A percentile compares a stretch with the other conserved stretches of the same genome.
Evolutionary conservation across 2,113 vertebrate species (phyloP).

Genomic region (Aegithalos caudatus): DNA sequence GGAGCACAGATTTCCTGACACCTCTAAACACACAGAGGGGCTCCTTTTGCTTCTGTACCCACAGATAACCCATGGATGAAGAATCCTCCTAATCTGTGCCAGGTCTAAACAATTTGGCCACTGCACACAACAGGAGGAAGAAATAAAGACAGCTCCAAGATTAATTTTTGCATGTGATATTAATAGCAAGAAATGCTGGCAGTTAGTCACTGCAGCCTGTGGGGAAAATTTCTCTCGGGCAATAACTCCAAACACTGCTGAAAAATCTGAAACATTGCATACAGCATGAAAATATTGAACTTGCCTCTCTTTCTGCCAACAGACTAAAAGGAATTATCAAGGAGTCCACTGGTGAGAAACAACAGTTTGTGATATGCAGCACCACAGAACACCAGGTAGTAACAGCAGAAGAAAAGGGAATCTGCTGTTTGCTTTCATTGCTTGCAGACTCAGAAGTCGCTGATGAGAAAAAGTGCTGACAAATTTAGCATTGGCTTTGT

Average conservation of each 20-base stretch:
- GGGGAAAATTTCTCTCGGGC: not conserved
- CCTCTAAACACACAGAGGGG: not conserved
- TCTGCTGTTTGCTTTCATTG: not conserved
- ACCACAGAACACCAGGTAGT: not conserved
- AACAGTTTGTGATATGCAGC: not conserved
- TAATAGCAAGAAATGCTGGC: not conserved
- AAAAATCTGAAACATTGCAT: not conserved
- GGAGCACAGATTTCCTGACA: not conserved
- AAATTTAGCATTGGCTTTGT: not conserved
- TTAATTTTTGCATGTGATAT: not conserved
- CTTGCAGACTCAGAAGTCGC: not conserved
- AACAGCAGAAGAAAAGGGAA: not conserved
- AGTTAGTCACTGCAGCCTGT: not conserved
- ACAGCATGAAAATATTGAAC: slow-evolving; percentile 14
- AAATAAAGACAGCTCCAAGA: not conserved
- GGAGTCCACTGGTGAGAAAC: not conserved
- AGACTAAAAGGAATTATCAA: not conserved
- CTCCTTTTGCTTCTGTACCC: not conserved
- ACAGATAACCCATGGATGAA: not conserved
- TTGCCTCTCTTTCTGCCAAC: not conserved
- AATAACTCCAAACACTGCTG: not conserved
- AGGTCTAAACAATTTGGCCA: not conserved
- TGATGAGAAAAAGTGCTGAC: not conserved
- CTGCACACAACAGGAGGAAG: not conserved
- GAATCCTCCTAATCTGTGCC: not conserved